These are phyloP conservation scores for Drosophila lacteicornis DNA, from an alignment of 1,140 invertebrate species.

Conservation along the genomic window DNA sequence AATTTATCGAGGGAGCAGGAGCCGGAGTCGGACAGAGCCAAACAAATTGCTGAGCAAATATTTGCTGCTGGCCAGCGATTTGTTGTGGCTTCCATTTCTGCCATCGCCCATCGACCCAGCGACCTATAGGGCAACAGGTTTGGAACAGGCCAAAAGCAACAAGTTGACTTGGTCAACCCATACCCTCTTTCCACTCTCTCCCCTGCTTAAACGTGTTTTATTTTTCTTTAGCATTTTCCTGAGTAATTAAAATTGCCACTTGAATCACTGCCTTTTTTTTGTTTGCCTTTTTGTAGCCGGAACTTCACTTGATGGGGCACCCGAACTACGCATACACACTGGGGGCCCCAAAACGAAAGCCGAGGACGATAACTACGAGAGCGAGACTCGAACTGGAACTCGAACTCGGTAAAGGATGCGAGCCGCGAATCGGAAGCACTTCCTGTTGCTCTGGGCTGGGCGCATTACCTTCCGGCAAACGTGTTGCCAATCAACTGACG, in stretches of 20 bases:
- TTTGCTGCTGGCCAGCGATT: constrained; percentile 65
- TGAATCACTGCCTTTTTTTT: constrained; percentile 18
- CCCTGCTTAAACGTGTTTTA: not conserved
- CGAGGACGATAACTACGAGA: constrained; percentile 40
- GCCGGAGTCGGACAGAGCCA: constrained; percentile 12
- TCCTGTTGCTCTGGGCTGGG: constrained; percentile 48
- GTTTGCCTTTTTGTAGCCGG: constrained; percentile 6
- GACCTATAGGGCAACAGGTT: constrained; percentile 40
- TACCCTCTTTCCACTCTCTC: not conserved
- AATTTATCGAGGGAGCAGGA: constrained; percentile 51
- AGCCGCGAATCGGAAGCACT: constrained; percentile 36
- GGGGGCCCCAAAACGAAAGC: constrained; percentile 7
- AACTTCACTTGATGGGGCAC: constrained; percentile 31
- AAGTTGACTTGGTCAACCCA: constrained; percentile 57
- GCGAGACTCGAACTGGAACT: constrained; percentile 8
- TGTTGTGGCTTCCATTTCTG: constrained; percentile 31
- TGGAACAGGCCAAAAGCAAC: constrained; percentile 45
- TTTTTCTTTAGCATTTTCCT: constrained; percentile 15
- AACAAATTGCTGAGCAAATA: constrained; percentile 71
- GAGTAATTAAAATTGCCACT: constrained; percentile 50
- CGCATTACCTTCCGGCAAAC: constrained; percentile 82
- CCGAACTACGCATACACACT: constrained; percentile 48
- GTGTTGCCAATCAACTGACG: constrained; percentile 84
- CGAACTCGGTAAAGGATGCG: constrained; percentile 27
- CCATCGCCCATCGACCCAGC: constrained; percentile 1